Percentiles rank a stretch among this genome's conserved stretches.
Evolutionary conservation across 2,888 invertebrate species (phyloP).

Genomic region (Oligia fasciuncula): DNA sequence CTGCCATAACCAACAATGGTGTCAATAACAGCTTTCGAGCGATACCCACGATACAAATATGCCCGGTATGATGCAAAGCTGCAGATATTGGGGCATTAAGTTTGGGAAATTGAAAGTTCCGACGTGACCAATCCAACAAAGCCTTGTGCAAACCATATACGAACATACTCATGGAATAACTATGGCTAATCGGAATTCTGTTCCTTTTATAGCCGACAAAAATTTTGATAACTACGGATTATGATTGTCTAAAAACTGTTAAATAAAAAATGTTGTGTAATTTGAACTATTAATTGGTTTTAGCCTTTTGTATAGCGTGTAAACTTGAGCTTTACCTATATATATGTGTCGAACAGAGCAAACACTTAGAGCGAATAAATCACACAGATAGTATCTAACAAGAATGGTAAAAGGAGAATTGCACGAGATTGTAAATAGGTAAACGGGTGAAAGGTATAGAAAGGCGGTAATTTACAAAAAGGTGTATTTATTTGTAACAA

Average conservation of each 20-base stretch:
- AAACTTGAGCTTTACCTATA: slow-evolving; percentile 17
- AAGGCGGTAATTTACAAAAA: slow-evolving; percentile 65
- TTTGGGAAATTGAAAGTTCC: slow-evolving; percentile 69
- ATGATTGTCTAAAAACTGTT: slow-evolving; percentile 50
- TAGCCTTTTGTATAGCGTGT: slow-evolving; percentile 47
- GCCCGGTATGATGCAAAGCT: slow-evolving; percentile 61
- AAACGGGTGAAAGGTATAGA: slow-evolving; percentile 74
- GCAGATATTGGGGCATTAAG: slow-evolving; percentile 52
- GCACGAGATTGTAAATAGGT: slow-evolving; percentile 53
- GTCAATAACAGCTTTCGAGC: slow-evolving; percentile 58
- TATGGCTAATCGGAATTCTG: slow-evolving; percentile 43
- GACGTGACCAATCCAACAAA: slow-evolving; percentile 62
- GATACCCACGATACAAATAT: slow-evolving; percentile 61
- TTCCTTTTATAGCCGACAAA: slow-evolving; percentile 53
- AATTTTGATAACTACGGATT: slow-evolving; percentile 40
- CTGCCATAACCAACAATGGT: slow-evolving; percentile 33
- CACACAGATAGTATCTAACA: slow-evolving; percentile 41
- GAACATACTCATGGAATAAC: slow-evolving; percentile 47
- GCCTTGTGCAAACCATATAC: slow-evolving; percentile 61
- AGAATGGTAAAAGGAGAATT: slow-evolving; percentile 62
- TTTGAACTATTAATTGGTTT: slow-evolving; percentile 42
- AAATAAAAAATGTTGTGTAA: slow-evolving; percentile 44
- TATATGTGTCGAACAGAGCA: slow-evolving; percentile 17
- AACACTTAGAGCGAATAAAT: slow-evolving; percentile 28
- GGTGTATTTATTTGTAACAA: slow-evolving; percentile 44